A percentile compares a stretch with the other conserved stretches of the same genome.
These are phyloP conservation scores for Callimorpha dominula DNA, from an alignment of 2,888 invertebrate genomes.

Conservation along the genomic window DNA sequence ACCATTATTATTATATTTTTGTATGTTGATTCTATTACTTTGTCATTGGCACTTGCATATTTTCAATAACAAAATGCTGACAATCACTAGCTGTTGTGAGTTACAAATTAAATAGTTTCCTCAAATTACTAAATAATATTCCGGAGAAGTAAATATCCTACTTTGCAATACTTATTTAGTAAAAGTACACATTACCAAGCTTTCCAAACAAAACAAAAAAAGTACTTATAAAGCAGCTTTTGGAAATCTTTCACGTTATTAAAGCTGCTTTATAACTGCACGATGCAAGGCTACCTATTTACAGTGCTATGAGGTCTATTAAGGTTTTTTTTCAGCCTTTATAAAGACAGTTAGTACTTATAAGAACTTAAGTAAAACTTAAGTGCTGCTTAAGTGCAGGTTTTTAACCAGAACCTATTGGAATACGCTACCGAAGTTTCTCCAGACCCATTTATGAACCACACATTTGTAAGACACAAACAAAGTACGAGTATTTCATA, in stretches of 20 bases:
- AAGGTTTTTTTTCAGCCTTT: neutral
- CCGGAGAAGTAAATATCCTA: no score
- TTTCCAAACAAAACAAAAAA: neutral
- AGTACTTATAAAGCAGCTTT: neutral
- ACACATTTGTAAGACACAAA: neutral
- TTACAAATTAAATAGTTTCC: no score
- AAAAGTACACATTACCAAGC: no score
- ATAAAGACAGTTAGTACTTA: neutral
- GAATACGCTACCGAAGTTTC: neutral
- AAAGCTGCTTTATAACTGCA: neutral
- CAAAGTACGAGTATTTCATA: conserved; percentile 1
- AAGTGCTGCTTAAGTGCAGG: no score
- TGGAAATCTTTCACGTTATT: neutral
- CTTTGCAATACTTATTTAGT: no score
- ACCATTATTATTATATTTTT: no score
- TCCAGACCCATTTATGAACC: neutral
- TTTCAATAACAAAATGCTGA: no score
- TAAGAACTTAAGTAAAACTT: neutral
- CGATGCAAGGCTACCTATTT: neutral
- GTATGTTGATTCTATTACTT: no score
- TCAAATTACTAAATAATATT: no score
- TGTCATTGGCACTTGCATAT: no score
- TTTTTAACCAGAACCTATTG: neutral
- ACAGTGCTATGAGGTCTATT: neutral
- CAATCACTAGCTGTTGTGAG: no score